Evolutionary conservation across 2,797 vertebrate genomes (phyloP).

Genomic region (Sarcophilus harrisii): DNA sequence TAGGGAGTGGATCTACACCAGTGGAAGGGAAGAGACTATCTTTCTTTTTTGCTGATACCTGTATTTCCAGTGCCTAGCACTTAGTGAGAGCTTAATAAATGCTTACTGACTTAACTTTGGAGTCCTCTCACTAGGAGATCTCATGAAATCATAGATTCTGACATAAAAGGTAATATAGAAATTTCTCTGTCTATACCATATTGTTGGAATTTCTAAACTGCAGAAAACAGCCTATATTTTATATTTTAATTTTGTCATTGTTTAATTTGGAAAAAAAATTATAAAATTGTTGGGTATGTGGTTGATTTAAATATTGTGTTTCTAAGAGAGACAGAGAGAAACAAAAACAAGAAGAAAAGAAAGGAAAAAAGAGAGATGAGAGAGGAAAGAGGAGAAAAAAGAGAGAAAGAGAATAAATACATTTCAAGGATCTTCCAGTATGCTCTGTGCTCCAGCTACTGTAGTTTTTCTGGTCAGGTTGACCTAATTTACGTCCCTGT

Average conservation of each 20-base stretch:
- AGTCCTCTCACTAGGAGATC: not conserved
- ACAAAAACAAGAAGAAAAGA: not conserved
- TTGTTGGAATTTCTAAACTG: not conserved
- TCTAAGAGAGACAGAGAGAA: not conserved
- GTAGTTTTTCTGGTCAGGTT: not conserved
- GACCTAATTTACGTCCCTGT: not conserved
- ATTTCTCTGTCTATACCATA: not conserved
- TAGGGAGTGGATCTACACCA: not conserved
- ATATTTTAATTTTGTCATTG: not conserved
- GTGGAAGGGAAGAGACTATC: not conserved
- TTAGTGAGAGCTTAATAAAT: not conserved
- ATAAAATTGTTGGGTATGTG: not conserved
- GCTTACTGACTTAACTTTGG: not conserved
- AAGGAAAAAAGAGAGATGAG: not conserved
- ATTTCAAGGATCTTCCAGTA: slow-evolving; percentile 23
- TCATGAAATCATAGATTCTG: not conserved
- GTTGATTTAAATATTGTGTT: not conserved
- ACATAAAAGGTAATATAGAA: not conserved
- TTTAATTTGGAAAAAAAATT: not conserved
- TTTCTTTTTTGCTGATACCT: not conserved
- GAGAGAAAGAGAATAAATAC: not conserved
- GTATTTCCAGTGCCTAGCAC: not conserved
- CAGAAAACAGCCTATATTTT: not conserved
- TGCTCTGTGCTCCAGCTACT: slow-evolving; percentile 9
- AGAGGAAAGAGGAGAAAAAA: fast-evolving